Evolutionary conservation across 2,113 vertebrate species (phyloP), one percentile per base, ranked within the genome.

Genomic region (Desmodus rotundus): DNA sequence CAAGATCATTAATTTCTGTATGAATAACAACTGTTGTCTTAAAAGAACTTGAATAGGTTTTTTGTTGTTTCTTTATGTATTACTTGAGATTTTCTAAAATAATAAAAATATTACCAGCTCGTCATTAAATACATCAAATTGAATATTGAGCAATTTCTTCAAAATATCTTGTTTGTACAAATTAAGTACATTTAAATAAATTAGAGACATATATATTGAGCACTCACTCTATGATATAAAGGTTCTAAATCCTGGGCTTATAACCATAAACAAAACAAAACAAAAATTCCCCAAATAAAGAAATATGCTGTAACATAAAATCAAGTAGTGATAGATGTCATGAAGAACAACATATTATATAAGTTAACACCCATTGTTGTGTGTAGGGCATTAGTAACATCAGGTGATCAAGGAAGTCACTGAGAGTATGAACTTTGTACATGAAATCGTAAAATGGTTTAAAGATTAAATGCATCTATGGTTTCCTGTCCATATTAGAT

Each of bases 191-290:
- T 45, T 88, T 31, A 73, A 73, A 73, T 87, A 88, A 58, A 61
- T 73, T 61, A 52, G 5, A 58, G 28, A 28, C 4, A 73, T 67
- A 22, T 58, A 87, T 28, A 56, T 28, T 78, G 50, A 91, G 33
- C 2, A 77, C 10, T 36, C n/a, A 15, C 15, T 31, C 19, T 72
- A 31, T 36, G 10, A 63, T 87, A 77, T 63, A 94, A 76, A 73
- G 0, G 8, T 54, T 87, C 0, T 43, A 72, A 77, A 5, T 56
- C 10, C 1, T 31, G 1, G 17, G 1, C 0, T 85, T 82, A 70
- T 26, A 58, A 20, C 1, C 1, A 41, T 70, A 82, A 73, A 22
- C 10, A n/a, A 84, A 78, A 67, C 5, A 47, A 31, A 43, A 43
- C n/a, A 82, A 86, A 13, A 31, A 28, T 65, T 22, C 41, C 4